phyloP scores from a whole-genome alignment of 2,113 vertebrate species.

The Chloropsis hardwickii region DNA sequence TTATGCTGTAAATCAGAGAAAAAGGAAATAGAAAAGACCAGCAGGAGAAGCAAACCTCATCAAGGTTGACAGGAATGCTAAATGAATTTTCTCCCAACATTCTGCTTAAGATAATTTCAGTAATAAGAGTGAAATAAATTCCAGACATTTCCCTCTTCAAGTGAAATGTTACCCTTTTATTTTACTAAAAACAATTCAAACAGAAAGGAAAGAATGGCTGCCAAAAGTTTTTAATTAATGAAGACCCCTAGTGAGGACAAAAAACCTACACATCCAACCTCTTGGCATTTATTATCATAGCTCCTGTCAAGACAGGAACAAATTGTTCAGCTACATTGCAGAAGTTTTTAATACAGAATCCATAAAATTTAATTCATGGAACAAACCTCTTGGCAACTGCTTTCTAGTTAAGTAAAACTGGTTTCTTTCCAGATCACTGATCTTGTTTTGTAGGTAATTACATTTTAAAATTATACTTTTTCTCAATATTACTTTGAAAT shows the following conservation, averaged over 20 bases:
- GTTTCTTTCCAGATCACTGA: background rate
- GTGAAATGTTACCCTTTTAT: background rate
- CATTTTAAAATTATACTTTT: background rate
- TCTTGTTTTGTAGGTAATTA: background rate
- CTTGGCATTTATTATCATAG: background rate
- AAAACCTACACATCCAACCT: background rate
- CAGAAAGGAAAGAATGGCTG: background rate
- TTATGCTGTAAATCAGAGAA: slow-evolving; percentile 2
- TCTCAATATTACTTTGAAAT: background rate
- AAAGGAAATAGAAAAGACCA: background rate
- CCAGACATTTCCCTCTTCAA: background rate
- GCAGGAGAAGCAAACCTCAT: background rate
- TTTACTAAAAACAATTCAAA: background rate
- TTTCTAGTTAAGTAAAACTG: background rate
- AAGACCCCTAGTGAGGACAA: background rate
- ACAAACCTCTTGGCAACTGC: background rate
- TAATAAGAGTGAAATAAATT: slow-evolving; percentile 6
- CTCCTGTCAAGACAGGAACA: background rate
- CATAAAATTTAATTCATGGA: background rate
- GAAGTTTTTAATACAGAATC: background rate
- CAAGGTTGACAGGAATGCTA: background rate
- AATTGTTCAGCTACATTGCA: background rate
- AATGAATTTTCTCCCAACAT: background rate
- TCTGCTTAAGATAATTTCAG: background rate
- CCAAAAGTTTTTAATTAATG: background rate